Conservation (phyloP, 1,140 invertebrate species). For the Drosophila setifemur region DNA sequence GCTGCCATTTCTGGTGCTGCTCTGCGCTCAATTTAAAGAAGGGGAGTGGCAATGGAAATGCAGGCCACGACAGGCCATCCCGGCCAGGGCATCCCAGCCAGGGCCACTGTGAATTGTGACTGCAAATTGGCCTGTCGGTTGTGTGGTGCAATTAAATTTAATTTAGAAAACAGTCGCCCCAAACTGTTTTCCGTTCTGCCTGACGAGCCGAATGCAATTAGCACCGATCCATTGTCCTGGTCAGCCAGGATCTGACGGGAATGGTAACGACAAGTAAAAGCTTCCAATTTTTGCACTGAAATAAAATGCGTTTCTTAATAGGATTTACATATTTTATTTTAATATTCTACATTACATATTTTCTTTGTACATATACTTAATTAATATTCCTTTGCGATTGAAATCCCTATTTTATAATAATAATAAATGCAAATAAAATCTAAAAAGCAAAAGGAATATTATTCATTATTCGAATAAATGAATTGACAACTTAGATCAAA, state of each 20-base stretch:
- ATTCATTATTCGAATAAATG: no score
- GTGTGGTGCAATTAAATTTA: slow-evolving; percentile 71
- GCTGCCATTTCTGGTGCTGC: slow-evolving; percentile 21
- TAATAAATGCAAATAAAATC: no score
- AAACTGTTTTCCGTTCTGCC: slow-evolving; percentile 34
- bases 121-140: slow-evolving; percentile 59
- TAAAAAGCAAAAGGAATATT: no score
- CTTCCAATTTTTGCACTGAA: slow-evolving; percentile 14
- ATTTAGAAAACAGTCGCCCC: slow-evolving; percentile 57
- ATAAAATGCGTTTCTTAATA: neutral
- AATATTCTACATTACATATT: no score
- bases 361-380: no score
- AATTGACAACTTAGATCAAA: no score
- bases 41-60: neutral
- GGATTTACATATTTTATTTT: no score
- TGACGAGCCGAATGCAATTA: slow-evolving; percentile 51
- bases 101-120: slow-evolving; percentile 24
- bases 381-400: no score
- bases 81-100: slow-evolving; percentile 11
- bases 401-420: no score
- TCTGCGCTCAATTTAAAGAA: slow-evolving; percentile 10
- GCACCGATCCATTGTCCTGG: slow-evolving; percentile 41
- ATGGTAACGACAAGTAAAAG: slow-evolving; percentile 3
- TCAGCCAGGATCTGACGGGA: neutral
- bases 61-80: neutral